A percentile compares a stretch with the other conserved stretches of the same genome.
These are phyloP conservation scores for Empis livida DNA, from an alignment of 2,888 invertebrate genomes.

Conservation along the genomic window DNA sequence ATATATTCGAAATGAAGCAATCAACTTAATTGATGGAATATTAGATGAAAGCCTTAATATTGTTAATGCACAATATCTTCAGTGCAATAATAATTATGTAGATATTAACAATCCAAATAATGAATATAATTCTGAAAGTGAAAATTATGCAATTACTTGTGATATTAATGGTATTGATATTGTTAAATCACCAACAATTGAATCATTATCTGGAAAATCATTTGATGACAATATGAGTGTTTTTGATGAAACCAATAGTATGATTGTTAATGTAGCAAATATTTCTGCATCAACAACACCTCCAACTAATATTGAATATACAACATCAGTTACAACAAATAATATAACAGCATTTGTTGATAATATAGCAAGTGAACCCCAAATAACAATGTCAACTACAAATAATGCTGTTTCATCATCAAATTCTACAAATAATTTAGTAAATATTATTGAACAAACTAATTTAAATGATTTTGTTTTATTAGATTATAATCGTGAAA, in stretches of 20 bases:
- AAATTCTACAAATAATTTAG: background rate
- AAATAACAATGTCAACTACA: no score
- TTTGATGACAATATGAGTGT: constrained; percentile 35
- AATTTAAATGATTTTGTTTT: no score
- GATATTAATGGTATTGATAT: constrained; percentile 32
- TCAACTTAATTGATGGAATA: constrained; percentile 31
- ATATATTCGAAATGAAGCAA: constrained; percentile 30
- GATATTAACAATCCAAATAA: background rate
- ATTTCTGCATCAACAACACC: background rate
- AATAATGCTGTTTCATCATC: background rate
- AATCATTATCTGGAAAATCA: constrained; percentile 35
- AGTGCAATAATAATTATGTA: constrained; percentile 2
- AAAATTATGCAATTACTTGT: constrained; percentile 35
- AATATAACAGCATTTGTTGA: background rate
- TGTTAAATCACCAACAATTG: constrained; percentile 34
- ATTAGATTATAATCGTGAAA: no score
- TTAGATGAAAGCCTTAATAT: constrained; percentile 33
- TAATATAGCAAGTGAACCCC: no score
- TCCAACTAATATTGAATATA: background rate
- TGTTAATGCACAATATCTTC: constrained; percentile 24
- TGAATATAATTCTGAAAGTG: constrained; percentile 31
- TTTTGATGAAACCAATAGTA: constrained; percentile 22
- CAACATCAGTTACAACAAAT: background rate
- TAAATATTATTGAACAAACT: background rate
- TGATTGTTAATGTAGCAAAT: background rate